Base-by-base conservation (phyloP, 2,888 invertebrate genomes). In the Crematogaster levior region DNA sequence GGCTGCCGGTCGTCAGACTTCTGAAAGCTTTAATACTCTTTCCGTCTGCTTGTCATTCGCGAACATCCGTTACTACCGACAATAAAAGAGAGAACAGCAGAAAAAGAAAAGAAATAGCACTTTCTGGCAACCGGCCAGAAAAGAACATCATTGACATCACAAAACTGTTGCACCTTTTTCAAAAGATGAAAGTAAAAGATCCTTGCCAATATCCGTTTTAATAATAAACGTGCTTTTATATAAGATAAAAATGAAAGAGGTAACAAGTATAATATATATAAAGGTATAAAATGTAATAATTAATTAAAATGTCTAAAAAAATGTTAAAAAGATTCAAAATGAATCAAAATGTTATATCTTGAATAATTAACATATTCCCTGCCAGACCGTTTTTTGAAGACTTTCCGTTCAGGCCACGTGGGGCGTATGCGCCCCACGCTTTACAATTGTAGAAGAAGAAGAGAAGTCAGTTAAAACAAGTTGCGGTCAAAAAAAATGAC, bases 91-190 rank as follows among this genome's bases (percentile, higher is more conserved):
- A 3, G 2, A 12, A 56, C 6, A 2, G 30, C n/a, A 27, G 6
- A 34, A 34, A 34, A 58, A 43, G 30, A 58, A 1, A 30, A 27
- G 27, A 46, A 48, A 65, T 48, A 30, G 1, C 18, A 81, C 73
- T 70, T 81, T 87, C 82, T 84, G 88, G 84, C 81, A n/a, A 61
- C 53, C 15, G 40, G 40, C 82, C 86, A 85, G 34, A 34, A 27
- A 15, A 48, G 30, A 53, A 63, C 66, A 56, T 86, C 80, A 74
- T 82, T 70, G 40, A 84, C 79, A 88, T 86, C 24, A 80, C 83
- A 75, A 51, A 87, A 87, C 83, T 88, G 83, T 88, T 86, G 86
- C 84, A 40, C 56, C 21, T 40, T 34, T 43, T 58, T 73, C 3
- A 15, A 6, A 73, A 73, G 15, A 18, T 24, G 3, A n/a, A 6